phyloP scores from a whole-genome alignment of 1,140 invertebrate species.

The Oncopeltus fasciatus region DNA sequence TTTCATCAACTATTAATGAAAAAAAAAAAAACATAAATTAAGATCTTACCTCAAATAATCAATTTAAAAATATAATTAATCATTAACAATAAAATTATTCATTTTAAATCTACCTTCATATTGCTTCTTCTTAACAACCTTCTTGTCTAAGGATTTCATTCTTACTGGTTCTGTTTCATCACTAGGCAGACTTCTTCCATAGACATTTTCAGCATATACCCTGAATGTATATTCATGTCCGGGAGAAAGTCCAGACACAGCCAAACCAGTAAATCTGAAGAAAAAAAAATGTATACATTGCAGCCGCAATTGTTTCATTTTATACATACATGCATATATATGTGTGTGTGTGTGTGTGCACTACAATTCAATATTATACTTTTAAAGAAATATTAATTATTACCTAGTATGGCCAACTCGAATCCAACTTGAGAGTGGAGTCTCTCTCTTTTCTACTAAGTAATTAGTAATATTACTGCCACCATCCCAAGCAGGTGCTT shows the following conservation, averaged over 20 bases:
- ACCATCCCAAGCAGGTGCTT: slow-evolving; percentile 81
- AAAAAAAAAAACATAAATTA: slow-evolving; percentile 16
- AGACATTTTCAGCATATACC: slow-evolving; percentile 91
- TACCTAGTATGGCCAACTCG: slow-evolving; percentile 75
- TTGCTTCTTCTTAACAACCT: slow-evolving; percentile 59
- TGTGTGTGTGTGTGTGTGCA: too few species aligned
- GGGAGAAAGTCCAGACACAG: slow-evolving; percentile 67
- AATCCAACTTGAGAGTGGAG: slow-evolving; percentile 87
- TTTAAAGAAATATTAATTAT: slow-evolving; percentile 16
- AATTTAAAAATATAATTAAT: too few species aligned
- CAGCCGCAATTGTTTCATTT: too few species aligned
- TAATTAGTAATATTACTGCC: slow-evolving; percentile 92
- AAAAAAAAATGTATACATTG: not conserved
- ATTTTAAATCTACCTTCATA: slow-evolving; percentile 39
- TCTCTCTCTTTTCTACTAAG: slow-evolving; percentile 84
- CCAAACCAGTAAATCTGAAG: slow-evolving; percentile 70
- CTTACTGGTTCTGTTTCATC: slow-evolving; percentile 65
- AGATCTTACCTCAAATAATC: too few species aligned
- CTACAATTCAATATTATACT: too few species aligned
- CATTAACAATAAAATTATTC: too few species aligned
- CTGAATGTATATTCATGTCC: slow-evolving; percentile 95
- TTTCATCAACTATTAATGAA: slow-evolving; percentile 70
- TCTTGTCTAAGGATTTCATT: slow-evolving; percentile 68
- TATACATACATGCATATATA: not conserved
- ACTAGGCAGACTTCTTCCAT: slow-evolving; percentile 85